phyloP scores from a whole-genome alignment of 2,797 vertebrate species.

The Hephaestus fuliginosus region DNA sequence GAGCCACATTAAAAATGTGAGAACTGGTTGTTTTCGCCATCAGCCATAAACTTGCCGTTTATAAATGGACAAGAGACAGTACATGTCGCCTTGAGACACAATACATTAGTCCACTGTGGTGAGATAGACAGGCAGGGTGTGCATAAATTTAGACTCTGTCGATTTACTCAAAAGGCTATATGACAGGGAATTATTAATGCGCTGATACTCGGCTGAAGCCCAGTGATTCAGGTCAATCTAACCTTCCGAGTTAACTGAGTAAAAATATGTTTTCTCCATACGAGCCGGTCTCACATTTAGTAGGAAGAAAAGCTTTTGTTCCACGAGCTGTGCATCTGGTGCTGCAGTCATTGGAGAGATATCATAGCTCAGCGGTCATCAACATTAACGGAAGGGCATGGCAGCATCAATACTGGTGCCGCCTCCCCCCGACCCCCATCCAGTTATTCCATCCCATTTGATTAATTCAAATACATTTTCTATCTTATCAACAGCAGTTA shows the following conservation, averaged over 20 bases:
- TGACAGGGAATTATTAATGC: constrained; percentile 55
- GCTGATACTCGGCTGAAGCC: background rate
- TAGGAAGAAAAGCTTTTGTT: background rate
- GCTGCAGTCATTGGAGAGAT: background rate
- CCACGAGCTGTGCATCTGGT: background rate
- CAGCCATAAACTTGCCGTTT: constrained; percentile 29
- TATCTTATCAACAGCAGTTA: too few relatives aligned
- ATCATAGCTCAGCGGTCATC: constrained; percentile 13
- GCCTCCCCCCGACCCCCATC: too few relatives aligned
- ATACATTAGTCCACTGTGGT: constrained; percentile 17
- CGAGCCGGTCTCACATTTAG: background rate
- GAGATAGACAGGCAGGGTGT: constrained; percentile 21
- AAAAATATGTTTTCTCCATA: constrained; percentile 1
- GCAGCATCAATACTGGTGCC: background rate
- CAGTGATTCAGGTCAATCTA: constrained; percentile 9
- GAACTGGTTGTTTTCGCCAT: constrained; percentile 22
- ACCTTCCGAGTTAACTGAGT: constrained; percentile 21
- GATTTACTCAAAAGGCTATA: constrained; percentile 13
- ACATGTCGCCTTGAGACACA: constrained; percentile 35
- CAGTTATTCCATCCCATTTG: constrained; percentile 25
- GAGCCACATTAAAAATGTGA: constrained; percentile 44
- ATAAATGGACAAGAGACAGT: constrained; percentile 30
- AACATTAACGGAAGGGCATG: constrained; percentile 6
- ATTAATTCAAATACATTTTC: constrained; percentile 11
- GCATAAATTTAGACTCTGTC: constrained; percentile 3